These are phyloP conservation scores for Piprites chloris DNA, from an alignment of 2,113 vertebrate species.

Conservation along the genomic window DNA sequence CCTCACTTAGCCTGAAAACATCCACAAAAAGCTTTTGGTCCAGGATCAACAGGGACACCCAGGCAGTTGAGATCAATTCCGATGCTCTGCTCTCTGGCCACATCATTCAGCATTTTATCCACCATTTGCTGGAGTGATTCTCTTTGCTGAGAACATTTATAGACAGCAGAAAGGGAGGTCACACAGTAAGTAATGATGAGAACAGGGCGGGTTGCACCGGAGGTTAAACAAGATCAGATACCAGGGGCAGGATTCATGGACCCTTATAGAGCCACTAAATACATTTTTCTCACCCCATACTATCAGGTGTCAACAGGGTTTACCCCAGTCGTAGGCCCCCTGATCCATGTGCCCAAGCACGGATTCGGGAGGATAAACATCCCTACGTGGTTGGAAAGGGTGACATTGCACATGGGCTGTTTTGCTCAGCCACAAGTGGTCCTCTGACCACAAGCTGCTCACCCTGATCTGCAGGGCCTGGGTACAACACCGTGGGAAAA, in stretches of 20 bases:
- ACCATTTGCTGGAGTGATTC: background rate
- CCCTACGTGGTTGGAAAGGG: accelerated
- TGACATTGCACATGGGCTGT: accelerated
- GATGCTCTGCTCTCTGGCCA: background rate
- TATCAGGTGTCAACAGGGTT: background rate
- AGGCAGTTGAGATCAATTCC: background rate
- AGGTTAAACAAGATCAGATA: background rate
- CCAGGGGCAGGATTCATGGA: background rate
- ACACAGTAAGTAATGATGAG: background rate
- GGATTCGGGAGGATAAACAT: background rate
- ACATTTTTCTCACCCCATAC: background rate
- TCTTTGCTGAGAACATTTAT: background rate
- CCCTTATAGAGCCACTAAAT: background rate
- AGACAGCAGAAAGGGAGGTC: conserved; percentile 15
- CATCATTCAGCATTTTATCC: background rate
- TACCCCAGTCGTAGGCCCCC: background rate
- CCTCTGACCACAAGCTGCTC: background rate
- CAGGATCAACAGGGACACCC: background rate
- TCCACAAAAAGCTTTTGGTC: background rate
- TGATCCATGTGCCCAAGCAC: background rate
- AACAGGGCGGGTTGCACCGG: background rate
- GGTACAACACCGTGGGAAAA: background rate
- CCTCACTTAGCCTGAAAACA: background rate
- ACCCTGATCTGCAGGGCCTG: background rate
- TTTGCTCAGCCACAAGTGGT: background rate